phyloP scores from a whole-genome alignment of 2,888 invertebrate species.

The Drosophila neonasuta region DNA sequence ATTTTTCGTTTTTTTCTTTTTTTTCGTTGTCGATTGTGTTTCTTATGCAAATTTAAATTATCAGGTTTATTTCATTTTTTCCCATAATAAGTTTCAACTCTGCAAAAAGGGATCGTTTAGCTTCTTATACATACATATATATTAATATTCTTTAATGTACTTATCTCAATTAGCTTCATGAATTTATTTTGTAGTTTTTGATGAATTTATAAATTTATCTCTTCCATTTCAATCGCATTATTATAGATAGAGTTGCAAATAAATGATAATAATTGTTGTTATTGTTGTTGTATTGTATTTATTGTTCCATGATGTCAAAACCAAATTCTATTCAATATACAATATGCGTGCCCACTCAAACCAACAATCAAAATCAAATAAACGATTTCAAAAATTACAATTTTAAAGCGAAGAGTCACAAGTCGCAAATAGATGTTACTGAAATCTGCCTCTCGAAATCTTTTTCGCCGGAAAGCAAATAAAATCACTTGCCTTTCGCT shows the following conservation, averaged over 20 bases:
- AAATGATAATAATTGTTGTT: constrained; percentile 79
- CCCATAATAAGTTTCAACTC: constrained; percentile 8
- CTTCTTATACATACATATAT: constrained; percentile 2
- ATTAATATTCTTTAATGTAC: background rate
- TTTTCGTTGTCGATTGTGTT: background rate
- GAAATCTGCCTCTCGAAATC: constrained; percentile 57
- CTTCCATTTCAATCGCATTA: constrained; percentile 23
- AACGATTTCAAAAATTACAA: constrained; percentile 60
- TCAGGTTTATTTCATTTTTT: constrained; percentile 7
- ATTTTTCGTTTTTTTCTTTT: constrained; percentile 3
- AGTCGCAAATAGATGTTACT: constrained; percentile 77
- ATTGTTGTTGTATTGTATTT: constrained; percentile 81
- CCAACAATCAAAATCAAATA: constrained; percentile 46
- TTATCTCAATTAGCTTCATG: constrained; percentile 24
- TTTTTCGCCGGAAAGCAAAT: constrained; percentile 34
- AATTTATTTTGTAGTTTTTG: constrained; percentile 53
- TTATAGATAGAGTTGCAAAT: constrained; percentile 58
- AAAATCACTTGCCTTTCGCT: constrained; percentile 35
- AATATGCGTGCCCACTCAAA: constrained; percentile 41
- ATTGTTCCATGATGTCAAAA: constrained; percentile 73
- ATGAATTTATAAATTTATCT: constrained; percentile 22
- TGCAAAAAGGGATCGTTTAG: background rate
- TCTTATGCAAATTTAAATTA: constrained; percentile 3
- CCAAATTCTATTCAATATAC: constrained; percentile 37
- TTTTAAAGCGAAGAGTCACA: constrained; percentile 79